Evolutionary conservation across 2,113 vertebrate species (phyloP), one percentile per base, ranked within the genome.

Genomic region (Scytalopus superciliaris): DNA sequence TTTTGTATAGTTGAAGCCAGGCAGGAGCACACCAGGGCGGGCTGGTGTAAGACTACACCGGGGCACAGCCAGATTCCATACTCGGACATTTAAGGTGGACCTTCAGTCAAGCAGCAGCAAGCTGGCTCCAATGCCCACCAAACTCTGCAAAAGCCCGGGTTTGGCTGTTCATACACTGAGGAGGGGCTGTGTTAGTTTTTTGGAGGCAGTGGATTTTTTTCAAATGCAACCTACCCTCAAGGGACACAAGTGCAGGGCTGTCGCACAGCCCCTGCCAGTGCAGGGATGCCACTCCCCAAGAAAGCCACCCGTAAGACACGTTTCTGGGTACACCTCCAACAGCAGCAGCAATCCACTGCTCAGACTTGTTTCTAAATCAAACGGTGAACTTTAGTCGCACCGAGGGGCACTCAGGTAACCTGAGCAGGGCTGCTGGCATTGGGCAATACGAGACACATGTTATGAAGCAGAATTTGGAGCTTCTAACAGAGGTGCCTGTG

Each of bases 71-170:
- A 73, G 84, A 92, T 93, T 77, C 94, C 90, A 67, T 17, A 42
- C 69, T 90, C 49, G 87, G 93, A 96, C 89, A 93, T 94, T 97
- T 97, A 97, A 97, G 93, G 92, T 87, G 91, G 97, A 90, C 89
- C 87, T 75, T 74, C 39, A 8, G 45, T 12, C 55, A n/a, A 60
- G 63, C 50, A 67, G 57, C 44, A 76, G 67, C 25, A 31, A 75
- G 62, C 0, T 1, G 30, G 33, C 78, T 83, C 67, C 89, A 59
- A 50, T 52, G 6, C 25, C 52, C 49, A 53, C 14, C 6, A 0
- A 73, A 45, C 50, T 28, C 53, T 1, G 12, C 63, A 83, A 56
- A 42, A 79, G 12, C 28, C 15, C 3, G 0, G 8, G 4, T 67
- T 64, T 47, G 64, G 77, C 68, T 24, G 19, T 12, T 21, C 14